Evolutionary conservation across 1,140 invertebrate genomes (phyloP).

Genomic region (Notospermus geniculatus): DNA sequence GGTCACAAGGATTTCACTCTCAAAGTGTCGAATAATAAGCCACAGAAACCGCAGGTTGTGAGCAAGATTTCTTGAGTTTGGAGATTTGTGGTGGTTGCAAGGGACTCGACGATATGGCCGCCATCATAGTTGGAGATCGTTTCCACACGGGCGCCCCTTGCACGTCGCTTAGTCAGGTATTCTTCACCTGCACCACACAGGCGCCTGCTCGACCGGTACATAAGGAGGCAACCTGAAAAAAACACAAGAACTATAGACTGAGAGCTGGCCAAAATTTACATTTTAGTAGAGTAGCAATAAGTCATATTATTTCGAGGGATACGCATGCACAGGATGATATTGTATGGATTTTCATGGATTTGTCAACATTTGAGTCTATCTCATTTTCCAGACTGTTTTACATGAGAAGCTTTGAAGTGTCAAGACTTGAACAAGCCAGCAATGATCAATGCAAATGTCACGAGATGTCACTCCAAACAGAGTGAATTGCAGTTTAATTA

Average conservation of each 20-base stretch:
- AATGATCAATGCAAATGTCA: no score
- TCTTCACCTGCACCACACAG: conserved; percentile 69
- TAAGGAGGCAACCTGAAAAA: conserved; percentile 67
- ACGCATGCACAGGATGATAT: no score
- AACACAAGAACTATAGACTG: conserved; percentile 9
- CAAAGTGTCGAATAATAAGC: conserved; percentile 4
- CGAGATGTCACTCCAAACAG: no score
- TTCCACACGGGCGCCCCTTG: conserved; percentile 3
- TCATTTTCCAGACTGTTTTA: no score
- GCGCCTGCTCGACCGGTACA: conserved; percentile 79
- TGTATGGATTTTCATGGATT: no score
- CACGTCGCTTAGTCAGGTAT: background rate
- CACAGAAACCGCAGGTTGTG: conserved; percentile 1
- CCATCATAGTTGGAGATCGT: background rate
- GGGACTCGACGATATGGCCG: background rate
- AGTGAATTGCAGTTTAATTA: no score
- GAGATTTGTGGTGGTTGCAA: background rate
- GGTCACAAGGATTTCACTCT: background rate
- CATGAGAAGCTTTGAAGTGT: no score
- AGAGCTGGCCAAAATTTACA: background rate
- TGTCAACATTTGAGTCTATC: no score
- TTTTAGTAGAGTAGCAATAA: no score
- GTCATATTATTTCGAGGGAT: no score
- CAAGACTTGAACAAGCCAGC: no score
- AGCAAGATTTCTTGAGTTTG: conserved; percentile 2